Conservation (phyloP, 2,888 invertebrate genomes). For the Stegana nigrithorax region DNA sequence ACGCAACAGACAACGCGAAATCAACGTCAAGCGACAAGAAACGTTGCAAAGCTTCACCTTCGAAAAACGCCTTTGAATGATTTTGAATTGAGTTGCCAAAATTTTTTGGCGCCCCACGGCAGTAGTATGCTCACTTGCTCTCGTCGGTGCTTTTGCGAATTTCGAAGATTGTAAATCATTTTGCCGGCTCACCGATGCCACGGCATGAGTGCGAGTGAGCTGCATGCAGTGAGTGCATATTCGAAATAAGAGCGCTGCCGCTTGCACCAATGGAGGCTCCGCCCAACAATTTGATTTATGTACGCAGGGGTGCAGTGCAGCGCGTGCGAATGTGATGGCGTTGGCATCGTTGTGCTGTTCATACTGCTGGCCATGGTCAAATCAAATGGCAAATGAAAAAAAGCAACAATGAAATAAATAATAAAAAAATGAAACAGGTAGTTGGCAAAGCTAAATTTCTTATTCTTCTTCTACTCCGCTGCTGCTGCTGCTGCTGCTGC, state of each 20-base stretch:
- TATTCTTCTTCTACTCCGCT: conserved; percentile 9
- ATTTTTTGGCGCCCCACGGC: too few species aligned
- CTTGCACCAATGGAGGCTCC: conserved; percentile 43
- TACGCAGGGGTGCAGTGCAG: conserved; percentile 44
- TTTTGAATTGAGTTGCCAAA: too few species aligned
- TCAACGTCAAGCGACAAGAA: too few species aligned
- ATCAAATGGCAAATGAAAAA: too few species aligned
- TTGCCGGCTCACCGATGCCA: conserved; percentile 17
- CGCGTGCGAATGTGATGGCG: conserved; percentile 26
- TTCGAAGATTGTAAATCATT: conserved; percentile 64
- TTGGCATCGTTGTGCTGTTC: too few species aligned
- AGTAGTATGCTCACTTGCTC: too few species aligned
- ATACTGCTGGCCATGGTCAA: conserved; percentile 31
- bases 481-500: conserved; percentile 6
- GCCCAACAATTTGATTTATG: conserved; percentile 58
- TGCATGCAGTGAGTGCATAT: conserved; percentile 34
- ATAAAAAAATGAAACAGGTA: conserved; percentile 65
- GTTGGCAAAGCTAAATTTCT: conserved; percentile 46
- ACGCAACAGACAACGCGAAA: too few species aligned
- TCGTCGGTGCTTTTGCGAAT: conserved; percentile 19
- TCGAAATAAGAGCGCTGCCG: conserved; percentile 37
- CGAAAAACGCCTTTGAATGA: too few species aligned
- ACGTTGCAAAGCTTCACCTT: too few species aligned
- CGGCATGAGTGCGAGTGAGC: conserved; percentile 36
- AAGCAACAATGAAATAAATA: too few species aligned